These are phyloP conservation scores for Drosophila pruinosa DNA, from an alignment of 1,140 invertebrate genomes.

Conservation along the genomic window DNA sequence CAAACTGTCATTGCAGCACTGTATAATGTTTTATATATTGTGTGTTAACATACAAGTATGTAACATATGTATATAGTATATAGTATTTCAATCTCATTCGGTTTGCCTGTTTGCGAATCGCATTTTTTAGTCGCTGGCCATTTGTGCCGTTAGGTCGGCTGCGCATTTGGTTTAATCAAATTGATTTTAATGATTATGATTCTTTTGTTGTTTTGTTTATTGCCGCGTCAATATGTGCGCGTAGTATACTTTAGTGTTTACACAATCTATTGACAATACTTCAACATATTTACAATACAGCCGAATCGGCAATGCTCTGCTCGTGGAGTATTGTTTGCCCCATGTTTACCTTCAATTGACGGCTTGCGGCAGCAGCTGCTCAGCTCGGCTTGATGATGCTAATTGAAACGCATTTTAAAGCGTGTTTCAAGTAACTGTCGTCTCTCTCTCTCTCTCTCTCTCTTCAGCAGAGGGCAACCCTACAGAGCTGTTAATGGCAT, in stretches of 20 bases:
- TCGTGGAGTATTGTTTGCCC: constrained; percentile 19
- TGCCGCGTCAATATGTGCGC: constrained; percentile 67
- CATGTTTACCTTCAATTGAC: constrained; percentile 68
- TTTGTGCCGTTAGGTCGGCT: constrained; percentile 28
- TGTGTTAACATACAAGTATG: too few relatives aligned
- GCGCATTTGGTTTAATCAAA: constrained; percentile 67
- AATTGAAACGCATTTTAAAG: constrained; percentile 69
- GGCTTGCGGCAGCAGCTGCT: constrained; percentile 22
- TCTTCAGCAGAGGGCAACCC: constrained; percentile 9
- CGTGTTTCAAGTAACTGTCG: constrained; percentile 3
- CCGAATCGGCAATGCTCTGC: constrained; percentile 11
- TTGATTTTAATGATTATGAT: constrained; percentile 69
- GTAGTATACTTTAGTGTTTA: constrained; percentile 60
- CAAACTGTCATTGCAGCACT: background rate
- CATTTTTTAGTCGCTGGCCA: constrained; percentile 4
- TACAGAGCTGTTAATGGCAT: constrained; percentile 29
- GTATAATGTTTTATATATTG: too few relatives aligned
- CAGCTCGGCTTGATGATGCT: constrained; percentile 51
- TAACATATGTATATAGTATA: background rate
- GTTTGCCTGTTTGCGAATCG: background rate
- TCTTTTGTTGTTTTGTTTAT: constrained; percentile 73
- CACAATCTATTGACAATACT: constrained; percentile 74
- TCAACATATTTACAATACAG: constrained; percentile 48
- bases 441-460: background rate
- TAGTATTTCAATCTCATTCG: background rate